A percentile compares a stretch with the other conserved stretches of the same genome.
phyloP scores from a whole-genome alignment of 2,113 vertebrate species.

The Phaethon lepturus region DNA sequence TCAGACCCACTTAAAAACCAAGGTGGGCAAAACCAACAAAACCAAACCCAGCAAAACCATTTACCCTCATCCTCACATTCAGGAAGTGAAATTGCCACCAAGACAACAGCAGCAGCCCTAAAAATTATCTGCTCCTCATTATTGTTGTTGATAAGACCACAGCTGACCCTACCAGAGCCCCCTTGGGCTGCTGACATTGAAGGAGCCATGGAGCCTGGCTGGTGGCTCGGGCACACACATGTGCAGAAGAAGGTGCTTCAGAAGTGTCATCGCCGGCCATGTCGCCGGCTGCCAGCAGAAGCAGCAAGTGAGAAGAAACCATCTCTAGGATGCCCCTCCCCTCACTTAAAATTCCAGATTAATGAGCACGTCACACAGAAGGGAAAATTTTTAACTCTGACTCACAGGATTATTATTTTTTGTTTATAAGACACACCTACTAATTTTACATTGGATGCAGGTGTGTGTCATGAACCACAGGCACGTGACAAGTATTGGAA shows the following conservation, averaged over 20 bases:
- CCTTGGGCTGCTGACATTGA: neutral
- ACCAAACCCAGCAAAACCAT: neutral
- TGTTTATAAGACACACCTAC: slow-evolving; percentile 67
- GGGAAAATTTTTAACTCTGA: slow-evolving; percentile 38
- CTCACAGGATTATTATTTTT: slow-evolving; percentile 49
- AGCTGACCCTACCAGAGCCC: neutral
- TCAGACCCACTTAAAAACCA: neutral
- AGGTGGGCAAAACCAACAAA: neutral
- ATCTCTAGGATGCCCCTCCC: slow-evolving; percentile 22
- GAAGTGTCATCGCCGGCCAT: accelerated
- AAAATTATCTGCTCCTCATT: neutral
- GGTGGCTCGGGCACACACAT: accelerated
- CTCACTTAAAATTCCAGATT: slow-evolving; percentile 66
- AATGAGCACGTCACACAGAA: slow-evolving; percentile 47
- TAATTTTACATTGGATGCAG: neutral
- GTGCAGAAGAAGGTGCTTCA: neutral
- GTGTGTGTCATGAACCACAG: neutral
- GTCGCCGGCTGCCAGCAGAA: neutral
- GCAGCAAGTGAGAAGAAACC: neutral
- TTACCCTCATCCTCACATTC: neutral
- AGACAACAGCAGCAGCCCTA: neutral
- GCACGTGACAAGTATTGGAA: neutral
- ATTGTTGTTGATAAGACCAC: neutral
- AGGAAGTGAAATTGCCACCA: neutral
- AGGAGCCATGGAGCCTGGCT: accelerated